These are phyloP conservation scores for Piscicola geometra DNA, from an alignment of 2,888 invertebrate species.

Conservation along the genomic window DNA sequence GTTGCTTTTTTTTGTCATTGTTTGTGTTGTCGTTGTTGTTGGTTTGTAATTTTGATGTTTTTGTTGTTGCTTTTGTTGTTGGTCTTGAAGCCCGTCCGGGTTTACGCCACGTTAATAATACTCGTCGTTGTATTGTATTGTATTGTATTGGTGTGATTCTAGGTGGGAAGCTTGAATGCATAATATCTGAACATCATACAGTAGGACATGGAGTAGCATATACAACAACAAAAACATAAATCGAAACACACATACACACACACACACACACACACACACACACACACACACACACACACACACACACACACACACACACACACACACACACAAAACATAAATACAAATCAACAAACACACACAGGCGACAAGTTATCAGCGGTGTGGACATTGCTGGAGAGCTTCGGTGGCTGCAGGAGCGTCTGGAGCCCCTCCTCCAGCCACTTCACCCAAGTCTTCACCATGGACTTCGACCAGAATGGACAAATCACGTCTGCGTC, in stretches of 20 bases:
- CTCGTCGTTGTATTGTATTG: no score
- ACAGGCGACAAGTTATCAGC: not conserved
- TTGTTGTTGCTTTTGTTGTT: no score
- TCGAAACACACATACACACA: not conserved
- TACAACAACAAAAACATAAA: not conserved
- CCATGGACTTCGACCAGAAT: conserved; percentile 87
- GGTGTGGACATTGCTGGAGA: not conserved
- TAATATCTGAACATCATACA: no score
- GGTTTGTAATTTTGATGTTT: no score
- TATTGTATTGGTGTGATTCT: no score
- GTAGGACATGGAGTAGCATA: not conserved
- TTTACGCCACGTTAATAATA: no score
- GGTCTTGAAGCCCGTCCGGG: no score
- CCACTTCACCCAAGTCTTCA: conserved; percentile 83
- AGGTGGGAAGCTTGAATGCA: no score
- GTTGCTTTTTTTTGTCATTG: no score
- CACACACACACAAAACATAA: conserved; percentile 17
- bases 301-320: not conserved
- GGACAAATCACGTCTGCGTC: conserved; percentile 84
- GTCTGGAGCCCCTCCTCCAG: conserved; percentile 62
- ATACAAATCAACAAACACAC: not conserved
- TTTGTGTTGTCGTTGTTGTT: no score
- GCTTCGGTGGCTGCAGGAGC: not conserved
- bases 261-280: conserved; percentile 8
- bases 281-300: not conserved